Percentiles rank a stretch among this genome's conserved stretches.
Conservation (phyloP, 2,113 vertebrate species). For the Mus pahari region DNA sequence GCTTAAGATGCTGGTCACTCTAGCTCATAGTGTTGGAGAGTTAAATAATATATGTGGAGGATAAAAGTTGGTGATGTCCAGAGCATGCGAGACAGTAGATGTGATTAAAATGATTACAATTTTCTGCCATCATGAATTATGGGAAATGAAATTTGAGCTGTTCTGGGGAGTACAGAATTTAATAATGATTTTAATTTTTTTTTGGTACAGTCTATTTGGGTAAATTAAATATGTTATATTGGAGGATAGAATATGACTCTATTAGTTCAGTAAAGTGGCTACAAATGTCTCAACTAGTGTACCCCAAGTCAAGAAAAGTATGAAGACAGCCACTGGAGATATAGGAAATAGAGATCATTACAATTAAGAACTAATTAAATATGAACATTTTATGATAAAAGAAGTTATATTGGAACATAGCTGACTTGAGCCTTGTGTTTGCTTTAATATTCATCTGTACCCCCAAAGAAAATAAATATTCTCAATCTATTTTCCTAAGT, state of each 20-base stretch:
- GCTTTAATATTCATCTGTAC: neutral
- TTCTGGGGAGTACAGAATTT: neutral
- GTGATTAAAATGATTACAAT: neutral
- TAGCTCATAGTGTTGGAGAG: neutral
- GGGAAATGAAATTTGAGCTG: too few relatives aligned
- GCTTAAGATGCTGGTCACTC: neutral
- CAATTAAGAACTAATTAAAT: neutral
- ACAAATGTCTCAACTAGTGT: neutral
- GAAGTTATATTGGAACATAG: neutral
- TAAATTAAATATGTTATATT: neutral
- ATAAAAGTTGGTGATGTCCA: neutral
- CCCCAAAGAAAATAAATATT: neutral
- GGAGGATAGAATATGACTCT: neutral
- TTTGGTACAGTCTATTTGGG: neutral
- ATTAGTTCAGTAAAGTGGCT: neutral
- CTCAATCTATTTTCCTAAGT: neutral
- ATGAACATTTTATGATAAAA: neutral
- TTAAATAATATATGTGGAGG: neutral
- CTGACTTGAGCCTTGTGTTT: neutral
- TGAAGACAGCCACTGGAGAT: neutral
- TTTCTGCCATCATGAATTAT: neutral
- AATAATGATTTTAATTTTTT: neutral
- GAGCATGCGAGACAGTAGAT: neutral
- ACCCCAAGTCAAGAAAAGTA: neutral
- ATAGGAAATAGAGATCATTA: neutral